Conservation (phyloP, 2,888 invertebrate genomes). For the Orthonevra nobilis region DNA sequence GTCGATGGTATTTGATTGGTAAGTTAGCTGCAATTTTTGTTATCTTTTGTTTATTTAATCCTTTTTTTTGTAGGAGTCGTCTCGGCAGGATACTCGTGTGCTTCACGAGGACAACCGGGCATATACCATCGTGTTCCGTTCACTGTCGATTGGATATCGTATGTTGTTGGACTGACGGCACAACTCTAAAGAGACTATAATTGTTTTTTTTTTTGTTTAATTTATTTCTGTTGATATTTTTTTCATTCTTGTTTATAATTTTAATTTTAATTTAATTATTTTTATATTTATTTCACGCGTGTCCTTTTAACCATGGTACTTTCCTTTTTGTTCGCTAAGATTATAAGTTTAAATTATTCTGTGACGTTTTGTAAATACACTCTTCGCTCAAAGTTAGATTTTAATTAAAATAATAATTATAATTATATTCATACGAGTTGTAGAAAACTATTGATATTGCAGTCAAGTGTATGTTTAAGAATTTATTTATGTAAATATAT, state of each 20-base stretch:
- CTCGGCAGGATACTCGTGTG: constrained; percentile 96
- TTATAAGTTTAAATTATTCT: constrained; percentile 55
- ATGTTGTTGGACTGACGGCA: constrained; percentile 81
- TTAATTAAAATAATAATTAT: neutral
- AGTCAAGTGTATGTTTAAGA: constrained; percentile 51
- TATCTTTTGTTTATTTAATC: too few species aligned
- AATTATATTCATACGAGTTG: neutral
- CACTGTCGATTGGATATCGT: constrained; percentile 95
- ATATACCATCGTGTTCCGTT: constrained; percentile 96
- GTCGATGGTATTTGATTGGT: constrained; percentile 92
- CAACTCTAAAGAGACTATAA: constrained; percentile 74
- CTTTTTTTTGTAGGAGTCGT: constrained; percentile 88
- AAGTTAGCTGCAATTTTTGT: constrained; percentile 21
- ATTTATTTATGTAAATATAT: constrained; percentile 68
- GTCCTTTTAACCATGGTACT: constrained; percentile 19
- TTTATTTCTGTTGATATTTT: too few species aligned
- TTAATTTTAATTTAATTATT: constrained; percentile 31
- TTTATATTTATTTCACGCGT: constrained; percentile 59
- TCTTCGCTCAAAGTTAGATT: constrained; percentile 28
- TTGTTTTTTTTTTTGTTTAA: constrained; percentile 39
- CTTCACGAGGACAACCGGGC: constrained; percentile 95
- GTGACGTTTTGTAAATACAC: constrained; percentile 54
- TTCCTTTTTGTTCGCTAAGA: constrained; percentile 25
- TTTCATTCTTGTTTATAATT: constrained; percentile 46
- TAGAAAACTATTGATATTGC: constrained; percentile 6